Base-by-base conservation (phyloP, 2,113 vertebrate genomes). In the Anarrhichthys ocellatus region DNA sequence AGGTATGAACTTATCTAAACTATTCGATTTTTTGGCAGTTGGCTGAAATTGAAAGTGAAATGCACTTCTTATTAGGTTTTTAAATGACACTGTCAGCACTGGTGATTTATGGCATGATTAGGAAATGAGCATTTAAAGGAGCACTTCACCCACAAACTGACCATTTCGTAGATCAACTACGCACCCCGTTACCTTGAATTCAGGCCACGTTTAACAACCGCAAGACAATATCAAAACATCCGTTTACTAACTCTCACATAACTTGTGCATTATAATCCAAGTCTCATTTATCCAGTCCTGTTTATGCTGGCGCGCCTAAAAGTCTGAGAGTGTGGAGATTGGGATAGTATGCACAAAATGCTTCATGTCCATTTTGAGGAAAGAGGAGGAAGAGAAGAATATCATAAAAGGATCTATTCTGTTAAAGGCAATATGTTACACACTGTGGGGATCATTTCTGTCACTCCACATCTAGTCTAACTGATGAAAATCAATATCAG, bases 1-100 rank as follows among this genome's bases (percentile, higher is more conserved):
- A 80, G 29, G 3, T 82, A 18, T 67, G 48, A 46, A 82, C 44
- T 54, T 70, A 79, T 70, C 36, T 50, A 42, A 46, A 64, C 78
- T 81, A 9, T 15, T 69, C 59, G 50, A 42, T 34, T 34, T 87
- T 48, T 32, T 74, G 82, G 58, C 73, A 4, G 68, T 66, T 46
- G 50, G 40, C 36, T 83, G 59, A 81, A 73, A 81, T 52, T 78
- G n/a, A 76, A 79, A 78, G 75, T 82, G 8, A 79, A 87, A 85
- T 81, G 54, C 76, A 78, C 40, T 73, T 32, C 54, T 79, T n/a
- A 34, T 65, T 50, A 52, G 5, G 13, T 54, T 83, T 81, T 62
- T 36, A 50, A 65, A 44, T 64, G 38, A 66, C 50, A 71, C 38
- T 36, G 10, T 78, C 80, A 80, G 18, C 77, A 79, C 34, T n/a